Conservation (phyloP, 2,797 vertebrate genomes). For the Craterocephalus amniculus region DNA sequence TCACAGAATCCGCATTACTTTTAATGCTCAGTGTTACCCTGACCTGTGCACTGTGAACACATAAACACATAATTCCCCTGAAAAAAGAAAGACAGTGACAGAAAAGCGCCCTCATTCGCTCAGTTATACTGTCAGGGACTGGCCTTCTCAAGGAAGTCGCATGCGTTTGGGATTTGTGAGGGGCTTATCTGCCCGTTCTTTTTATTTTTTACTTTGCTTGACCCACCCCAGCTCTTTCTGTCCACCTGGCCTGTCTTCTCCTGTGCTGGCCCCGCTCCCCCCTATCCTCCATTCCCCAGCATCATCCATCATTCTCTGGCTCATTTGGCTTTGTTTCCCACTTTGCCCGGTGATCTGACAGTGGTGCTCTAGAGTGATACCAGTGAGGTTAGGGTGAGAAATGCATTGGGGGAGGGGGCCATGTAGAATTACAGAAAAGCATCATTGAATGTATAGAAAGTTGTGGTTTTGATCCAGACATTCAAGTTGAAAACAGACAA, state of each 20-base stretch:
- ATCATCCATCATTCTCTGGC: slow-evolving; percentile 85
- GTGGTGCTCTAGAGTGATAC: slow-evolving; percentile 61
- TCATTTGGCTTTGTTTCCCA: slow-evolving; percentile 83
- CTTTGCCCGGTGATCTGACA: slow-evolving; percentile 82
- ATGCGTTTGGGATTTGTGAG: slow-evolving; percentile 40
- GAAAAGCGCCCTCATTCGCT: slow-evolving; percentile 3
- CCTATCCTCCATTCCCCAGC: slow-evolving; percentile 65
- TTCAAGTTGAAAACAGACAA: slow-evolving; percentile 27
- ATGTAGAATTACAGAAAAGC: slow-evolving; percentile 12
- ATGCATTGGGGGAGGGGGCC: background rate
- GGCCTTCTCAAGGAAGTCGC: slow-evolving; percentile 37
- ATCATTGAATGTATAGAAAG: slow-evolving; percentile 8
- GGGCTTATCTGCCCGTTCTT: slow-evolving; percentile 13
- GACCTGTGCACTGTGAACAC: slow-evolving; percentile 6
- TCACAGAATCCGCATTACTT: slow-evolving; percentile 34
- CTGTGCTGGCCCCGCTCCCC: slow-evolving; percentile 1
- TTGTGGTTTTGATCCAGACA: background rate
- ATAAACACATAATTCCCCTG: background rate
- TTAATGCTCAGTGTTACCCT: slow-evolving; percentile 19
- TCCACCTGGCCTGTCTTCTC: slow-evolving; percentile 54
- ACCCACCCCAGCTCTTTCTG: slow-evolving; percentile 24
- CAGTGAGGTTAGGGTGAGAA: slow-evolving; percentile 33
- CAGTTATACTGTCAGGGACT: slow-evolving; percentile 30
- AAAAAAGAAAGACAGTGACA: slow-evolving; percentile 24
- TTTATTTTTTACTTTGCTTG: slow-evolving; percentile 18